Base-by-base conservation (phyloP, 30 jellyfish, hydroid and myxozoan genomes). In the Aurelia sp. region DNA sequence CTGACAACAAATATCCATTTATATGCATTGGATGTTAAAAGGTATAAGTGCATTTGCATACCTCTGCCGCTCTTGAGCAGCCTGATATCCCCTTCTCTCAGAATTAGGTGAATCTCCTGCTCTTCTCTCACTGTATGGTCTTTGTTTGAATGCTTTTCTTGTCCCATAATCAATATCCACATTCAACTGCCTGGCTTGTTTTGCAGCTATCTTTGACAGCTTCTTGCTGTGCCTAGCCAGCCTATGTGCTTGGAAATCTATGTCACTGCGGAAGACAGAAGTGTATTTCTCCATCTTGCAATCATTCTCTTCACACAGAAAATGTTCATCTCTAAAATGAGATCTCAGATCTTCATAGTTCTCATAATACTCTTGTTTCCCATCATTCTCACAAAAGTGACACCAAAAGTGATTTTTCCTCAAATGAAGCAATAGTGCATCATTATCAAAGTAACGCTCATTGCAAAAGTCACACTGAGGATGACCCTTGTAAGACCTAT, bases 351-450 rank as follows among this genome's bases (percentile, higher is more conserved):
- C 92, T 5, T 84, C 87, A 70, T 95, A 95, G 59, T 66, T 88
- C 57, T 76, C 91, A 80, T 87, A 95, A 63, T 95, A 95, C 27
- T 89, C 98, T 65, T 95, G 99, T 77, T 79, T 90, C 9, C 99
- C 99, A 90, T 95, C 99, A 19, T 90, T 86, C 65, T 95, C 99
- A 71, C 99, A 95, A 63, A 95, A 89, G 66, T 95, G 99, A 63
- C 99, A 95, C 99, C 99, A 95, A 74, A 95, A 95, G 55, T 95
- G 99, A 73, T 81, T 89, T 76, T 90, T 89, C 51, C 99, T 88
- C 82, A 95, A 81, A 76, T 95, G 99, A 10, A 67, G 57, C 68
- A 89, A 62, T 64, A 95, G 69, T 30, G 53, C 97, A 74, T 95
- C 99, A 72, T 90, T 90, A 66, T 86, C 99, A 73, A 78, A 78